A percentile compares a stretch with the other conserved stretches of the same genome.
Evolutionary conservation across 1,140 invertebrate species (phyloP).

Genomic region (Bombus breviceps): DNA sequence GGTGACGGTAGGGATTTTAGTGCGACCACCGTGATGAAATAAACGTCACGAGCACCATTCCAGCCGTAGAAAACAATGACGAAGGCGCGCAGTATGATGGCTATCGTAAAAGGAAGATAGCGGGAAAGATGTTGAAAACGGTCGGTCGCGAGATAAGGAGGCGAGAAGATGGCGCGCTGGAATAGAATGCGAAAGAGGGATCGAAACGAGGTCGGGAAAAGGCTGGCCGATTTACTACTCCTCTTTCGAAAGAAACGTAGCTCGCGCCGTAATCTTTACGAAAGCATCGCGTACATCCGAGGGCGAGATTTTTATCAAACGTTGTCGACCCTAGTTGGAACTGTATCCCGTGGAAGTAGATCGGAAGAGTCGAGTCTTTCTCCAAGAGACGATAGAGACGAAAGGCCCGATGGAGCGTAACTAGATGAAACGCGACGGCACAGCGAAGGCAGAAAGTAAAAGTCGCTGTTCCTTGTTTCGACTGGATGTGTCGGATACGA

Average conservation of each 20-base stretch:
- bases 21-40: background rate
- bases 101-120: conserved; percentile 15
- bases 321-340: too few relatives aligned
- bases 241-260: background rate
- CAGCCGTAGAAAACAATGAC: background rate
- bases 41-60: background rate
- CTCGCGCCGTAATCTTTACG: background rate
- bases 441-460: conserved; percentile 59
- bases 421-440: conserved; percentile 40
- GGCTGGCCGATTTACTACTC: background rate
- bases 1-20: background rate
- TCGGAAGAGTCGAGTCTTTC: background rate
- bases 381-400: background rate
- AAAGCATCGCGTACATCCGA: background rate
- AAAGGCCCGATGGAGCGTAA: conserved; percentile 22
- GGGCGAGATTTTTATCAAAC: too few relatives aligned
- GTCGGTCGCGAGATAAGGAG: background rate
- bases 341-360: background rate
- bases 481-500: conserved; percentile 12
- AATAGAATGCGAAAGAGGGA: background rate
- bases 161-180: background rate
- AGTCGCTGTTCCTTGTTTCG: conserved; percentile 22
- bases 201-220: conserved; percentile 3
- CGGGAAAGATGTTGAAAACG: background rate
- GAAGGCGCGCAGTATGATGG: background rate